A percentile compares a stretch with the other conserved stretches of the same genome.
Evolutionary conservation across 2,888 invertebrate species (phyloP).

Genomic region (Anthophora plumipes): DNA sequence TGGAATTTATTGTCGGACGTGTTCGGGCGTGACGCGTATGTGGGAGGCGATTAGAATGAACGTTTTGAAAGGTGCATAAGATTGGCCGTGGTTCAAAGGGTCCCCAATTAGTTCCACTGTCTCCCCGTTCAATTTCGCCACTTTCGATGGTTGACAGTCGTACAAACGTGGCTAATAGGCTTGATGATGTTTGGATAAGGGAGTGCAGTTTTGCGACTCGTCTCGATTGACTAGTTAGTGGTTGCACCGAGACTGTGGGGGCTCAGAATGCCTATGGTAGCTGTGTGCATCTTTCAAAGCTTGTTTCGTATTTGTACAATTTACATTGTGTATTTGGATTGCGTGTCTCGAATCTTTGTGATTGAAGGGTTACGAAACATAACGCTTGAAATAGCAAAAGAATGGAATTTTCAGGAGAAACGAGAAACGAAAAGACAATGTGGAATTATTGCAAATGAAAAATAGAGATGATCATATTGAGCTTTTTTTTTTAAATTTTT

Average conservation of each 20-base stretch:
- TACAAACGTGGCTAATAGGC: background rate
- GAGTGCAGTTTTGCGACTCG: background rate
- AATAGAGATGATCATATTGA: too few species aligned
- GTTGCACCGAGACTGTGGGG: background rate
- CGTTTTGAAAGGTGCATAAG: constrained; percentile 18
- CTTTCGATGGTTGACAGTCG: background rate
- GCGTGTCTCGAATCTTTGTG: too few species aligned
- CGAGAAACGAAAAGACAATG: too few species aligned
- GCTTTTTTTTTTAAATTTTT: too few species aligned
- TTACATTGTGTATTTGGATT: background rate
- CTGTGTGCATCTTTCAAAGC: background rate
- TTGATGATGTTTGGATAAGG: constrained; percentile 1
- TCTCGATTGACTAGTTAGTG: background rate
- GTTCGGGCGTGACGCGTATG: constrained; percentile 11
- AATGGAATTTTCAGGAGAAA: too few species aligned
- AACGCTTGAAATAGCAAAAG: too few species aligned
- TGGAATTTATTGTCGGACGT: constrained; percentile 22
- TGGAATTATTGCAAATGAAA: too few species aligned
- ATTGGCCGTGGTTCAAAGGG: background rate
- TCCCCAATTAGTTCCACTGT: background rate
- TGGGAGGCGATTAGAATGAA: constrained; percentile 31
- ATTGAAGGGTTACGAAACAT: too few species aligned
- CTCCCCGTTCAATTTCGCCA: background rate
- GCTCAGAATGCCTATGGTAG: background rate
- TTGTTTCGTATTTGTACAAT: background rate